Evolutionary conservation across 2,113 vertebrate species (phyloP).

Genomic region (Cromileptes altivelis): DNA sequence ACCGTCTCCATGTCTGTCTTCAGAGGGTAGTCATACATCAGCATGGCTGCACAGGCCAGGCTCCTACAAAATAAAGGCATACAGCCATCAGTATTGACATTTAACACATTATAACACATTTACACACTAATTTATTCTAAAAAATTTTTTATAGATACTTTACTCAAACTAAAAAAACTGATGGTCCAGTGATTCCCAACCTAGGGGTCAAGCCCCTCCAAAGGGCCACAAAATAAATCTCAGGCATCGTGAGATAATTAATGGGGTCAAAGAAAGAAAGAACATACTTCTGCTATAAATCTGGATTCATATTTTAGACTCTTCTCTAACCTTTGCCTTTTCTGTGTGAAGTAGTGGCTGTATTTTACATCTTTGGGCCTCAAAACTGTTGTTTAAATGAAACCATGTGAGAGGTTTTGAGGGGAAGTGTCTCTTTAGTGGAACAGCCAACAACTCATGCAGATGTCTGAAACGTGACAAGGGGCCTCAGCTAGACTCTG

Average conservation of each 20-base stretch:
- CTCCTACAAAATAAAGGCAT: conserved; percentile 67
- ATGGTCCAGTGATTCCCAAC: not conserved
- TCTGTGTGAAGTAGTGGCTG: not conserved
- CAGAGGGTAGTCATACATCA: conserved; percentile 96
- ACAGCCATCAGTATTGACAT: conserved; percentile 20
- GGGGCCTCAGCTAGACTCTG: not conserved
- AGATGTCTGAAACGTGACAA: not conserved
- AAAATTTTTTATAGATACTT: not conserved
- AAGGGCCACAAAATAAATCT: not conserved
- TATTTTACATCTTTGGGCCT: not conserved
- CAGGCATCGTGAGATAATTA: not conserved
- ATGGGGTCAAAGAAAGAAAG: not conserved
- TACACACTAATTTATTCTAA: not conserved
- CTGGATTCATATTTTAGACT: not conserved
- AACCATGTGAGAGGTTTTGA: not conserved
- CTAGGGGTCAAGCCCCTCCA: not conserved
- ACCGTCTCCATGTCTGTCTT: conserved; percentile 97
- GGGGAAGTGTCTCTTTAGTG: conserved; percentile 6
- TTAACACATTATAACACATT: conserved; percentile 8
- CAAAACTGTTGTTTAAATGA: conserved; percentile 2
- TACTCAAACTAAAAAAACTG: not conserved
- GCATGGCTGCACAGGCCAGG: conserved; percentile 89
- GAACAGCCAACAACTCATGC: not conserved
- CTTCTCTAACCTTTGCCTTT: not conserved
- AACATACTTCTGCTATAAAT: not conserved